Percentiles rank a stretch among this genome's conserved stretches.
phyloP scores from a whole-genome alignment of 2,888 invertebrate species.

The Andrena flavipes region DNA sequence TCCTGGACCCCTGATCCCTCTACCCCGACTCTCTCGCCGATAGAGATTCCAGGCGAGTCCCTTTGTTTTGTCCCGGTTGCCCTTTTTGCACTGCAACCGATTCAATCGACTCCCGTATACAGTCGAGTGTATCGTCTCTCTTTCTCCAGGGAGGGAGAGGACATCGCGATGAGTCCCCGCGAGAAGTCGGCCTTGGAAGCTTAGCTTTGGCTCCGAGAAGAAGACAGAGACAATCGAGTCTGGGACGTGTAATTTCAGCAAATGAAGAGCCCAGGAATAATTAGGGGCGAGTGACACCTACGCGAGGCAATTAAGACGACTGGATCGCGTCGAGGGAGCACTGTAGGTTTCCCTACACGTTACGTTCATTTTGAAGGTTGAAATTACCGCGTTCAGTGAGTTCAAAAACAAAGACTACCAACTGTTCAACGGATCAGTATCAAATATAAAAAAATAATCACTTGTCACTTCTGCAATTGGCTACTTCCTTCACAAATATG shows the following conservation, averaged over 20 bases:
- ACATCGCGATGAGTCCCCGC: conserved; percentile 63
- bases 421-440: too few species aligned
- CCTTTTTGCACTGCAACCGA: conserved; percentile 75
- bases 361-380: too few species aligned
- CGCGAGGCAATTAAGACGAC: conserved; percentile 22
- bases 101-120: conserved; percentile 74
- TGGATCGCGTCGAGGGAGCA: conserved; percentile 2
- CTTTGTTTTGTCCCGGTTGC: conserved; percentile 76
- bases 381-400: too few species aligned
- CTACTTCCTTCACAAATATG: background rate
- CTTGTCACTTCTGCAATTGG: background rate
- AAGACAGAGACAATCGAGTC: background rate
- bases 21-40: conserved; percentile 61
- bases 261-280: conserved; percentile 30
- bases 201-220: conserved; percentile 40
- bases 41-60: conserved; percentile 76
- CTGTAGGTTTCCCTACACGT: too few species aligned
- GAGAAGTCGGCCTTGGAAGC: conserved; percentile 65
- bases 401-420: too few species aligned
- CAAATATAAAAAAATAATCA: too few species aligned
- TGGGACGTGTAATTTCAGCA: conserved; percentile 10
- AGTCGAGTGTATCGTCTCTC: conserved; percentile 50
- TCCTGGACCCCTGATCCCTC: conserved; percentile 27
- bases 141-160: background rate
- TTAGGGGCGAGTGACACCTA: conserved; percentile 20